These are phyloP conservation scores for Aphidius colemani DNA, from an alignment of 2,888 invertebrate species.

Conservation along the genomic window DNA sequence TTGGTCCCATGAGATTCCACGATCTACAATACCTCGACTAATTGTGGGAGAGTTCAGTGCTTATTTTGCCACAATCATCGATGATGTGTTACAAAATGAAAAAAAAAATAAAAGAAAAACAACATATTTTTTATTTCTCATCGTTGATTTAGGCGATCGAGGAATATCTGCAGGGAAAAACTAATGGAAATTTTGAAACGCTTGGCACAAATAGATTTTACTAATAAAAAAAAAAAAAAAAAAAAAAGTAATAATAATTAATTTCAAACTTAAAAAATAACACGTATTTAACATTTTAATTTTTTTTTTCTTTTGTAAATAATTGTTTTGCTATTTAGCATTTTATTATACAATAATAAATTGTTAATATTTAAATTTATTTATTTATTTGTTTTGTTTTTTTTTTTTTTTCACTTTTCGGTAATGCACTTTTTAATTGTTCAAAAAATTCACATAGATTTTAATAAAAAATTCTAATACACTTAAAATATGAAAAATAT, in stretches of 20 bases:
- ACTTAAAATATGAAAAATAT: no score
- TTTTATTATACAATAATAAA: no score
- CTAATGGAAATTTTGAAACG: slow-evolving; percentile 33
- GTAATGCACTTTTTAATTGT: no score
- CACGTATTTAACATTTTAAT: background rate
- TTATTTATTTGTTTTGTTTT: background rate
- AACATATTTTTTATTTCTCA: no score
- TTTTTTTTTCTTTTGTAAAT: background rate
- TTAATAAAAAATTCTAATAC: no score
- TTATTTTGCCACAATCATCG: slow-evolving; percentile 3
- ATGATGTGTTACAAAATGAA: background rate
- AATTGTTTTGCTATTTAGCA: no score
- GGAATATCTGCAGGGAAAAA: slow-evolving; percentile 31
- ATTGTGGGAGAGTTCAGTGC: background rate
- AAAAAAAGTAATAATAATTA: slow-evolving; percentile 5
- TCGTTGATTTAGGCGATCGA: slow-evolving; percentile 22
- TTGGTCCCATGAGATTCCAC: slow-evolving; percentile 45
- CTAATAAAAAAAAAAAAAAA: background rate
- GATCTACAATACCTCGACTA: slow-evolving; percentile 24
- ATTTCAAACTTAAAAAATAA: background rate
- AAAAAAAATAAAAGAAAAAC: no score
- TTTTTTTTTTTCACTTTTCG: background rate
- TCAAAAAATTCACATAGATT: no score
- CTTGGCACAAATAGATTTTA: slow-evolving; percentile 32
- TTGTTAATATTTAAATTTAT: no score